These are phyloP conservation scores for Trypoxylon attenuatum DNA, from an alignment of 2,888 invertebrate genomes.

Conservation along the genomic window DNA sequence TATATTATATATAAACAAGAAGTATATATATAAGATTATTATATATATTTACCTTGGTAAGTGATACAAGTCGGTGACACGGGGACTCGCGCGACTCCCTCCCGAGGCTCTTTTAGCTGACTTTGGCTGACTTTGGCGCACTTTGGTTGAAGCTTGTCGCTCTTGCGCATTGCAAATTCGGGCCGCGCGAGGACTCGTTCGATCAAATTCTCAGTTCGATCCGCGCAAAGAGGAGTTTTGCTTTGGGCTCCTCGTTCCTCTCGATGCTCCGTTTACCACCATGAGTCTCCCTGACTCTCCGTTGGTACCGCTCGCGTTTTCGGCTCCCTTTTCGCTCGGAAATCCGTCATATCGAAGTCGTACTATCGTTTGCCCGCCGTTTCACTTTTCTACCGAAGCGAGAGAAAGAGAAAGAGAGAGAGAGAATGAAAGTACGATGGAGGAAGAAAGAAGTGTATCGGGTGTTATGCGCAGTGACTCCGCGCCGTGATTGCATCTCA, in stretches of 20 bases:
- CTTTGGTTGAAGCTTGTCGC: not conserved
- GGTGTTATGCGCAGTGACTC: constrained; percentile 3
- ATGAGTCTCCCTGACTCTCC: not conserved
- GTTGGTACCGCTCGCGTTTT: not conserved
- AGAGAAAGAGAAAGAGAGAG: too few species aligned
- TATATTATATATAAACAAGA: constrained; percentile 66
- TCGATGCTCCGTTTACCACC: not conserved
- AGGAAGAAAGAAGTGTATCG: not conserved
- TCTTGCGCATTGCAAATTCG: not conserved
- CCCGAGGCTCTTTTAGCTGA: constrained; percentile 10
- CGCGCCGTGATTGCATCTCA: constrained; percentile 19
- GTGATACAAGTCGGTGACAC: constrained; percentile 68
- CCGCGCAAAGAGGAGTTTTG: constrained; percentile 2
- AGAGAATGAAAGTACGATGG: not conserved
- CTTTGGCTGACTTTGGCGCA: constrained; percentile 15
- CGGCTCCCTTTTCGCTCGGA: too few species aligned
- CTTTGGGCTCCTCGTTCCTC: not conserved
- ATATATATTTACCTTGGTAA: constrained; percentile 73
- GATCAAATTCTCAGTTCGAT: constrained; percentile 12
- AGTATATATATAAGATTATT: constrained; percentile 58
- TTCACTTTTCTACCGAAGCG: too few species aligned
- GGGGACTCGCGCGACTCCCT: constrained; percentile 64
- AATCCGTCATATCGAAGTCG: too few species aligned
- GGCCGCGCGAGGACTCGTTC: constrained; percentile 1
- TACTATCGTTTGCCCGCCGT: too few species aligned